phyloP scores from a whole-genome alignment of 2,113 vertebrate genomes.

The Tragelaphus strepsiceros region DNA sequence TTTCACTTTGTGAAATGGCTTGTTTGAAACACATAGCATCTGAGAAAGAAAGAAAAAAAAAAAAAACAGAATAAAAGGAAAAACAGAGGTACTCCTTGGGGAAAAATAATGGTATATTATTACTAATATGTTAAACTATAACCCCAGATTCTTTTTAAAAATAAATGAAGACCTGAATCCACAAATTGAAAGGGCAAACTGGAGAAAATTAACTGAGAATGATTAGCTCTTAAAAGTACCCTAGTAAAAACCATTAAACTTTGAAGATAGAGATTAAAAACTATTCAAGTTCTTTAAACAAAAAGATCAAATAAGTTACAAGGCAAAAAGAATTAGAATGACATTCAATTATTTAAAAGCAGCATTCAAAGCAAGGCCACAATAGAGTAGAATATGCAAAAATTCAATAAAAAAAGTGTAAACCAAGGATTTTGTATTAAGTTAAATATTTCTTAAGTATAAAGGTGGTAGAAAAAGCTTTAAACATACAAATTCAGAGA shows the following conservation, averaged over 20 bases:
- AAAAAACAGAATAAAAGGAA: not conserved
- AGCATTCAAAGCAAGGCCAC: not conserved
- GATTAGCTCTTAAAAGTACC: not conserved
- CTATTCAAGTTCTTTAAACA: not conserved
- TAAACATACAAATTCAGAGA: not conserved
- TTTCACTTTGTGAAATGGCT: not conserved
- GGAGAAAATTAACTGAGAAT: not conserved
- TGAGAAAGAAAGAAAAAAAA: not conserved
- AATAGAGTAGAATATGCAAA: not conserved
- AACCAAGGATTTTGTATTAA: not conserved
- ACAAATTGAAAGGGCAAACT: not conserved
- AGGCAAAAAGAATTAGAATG: not conserved
- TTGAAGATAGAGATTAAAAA: not conserved
- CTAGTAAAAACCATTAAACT: conserved; percentile 1
- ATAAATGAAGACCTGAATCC: not conserved
- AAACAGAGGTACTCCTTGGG: not conserved
- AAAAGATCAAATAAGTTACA: conserved; percentile 10
- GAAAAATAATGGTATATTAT: not conserved
- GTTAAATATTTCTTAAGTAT: not conserved
- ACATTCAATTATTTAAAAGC: not conserved
- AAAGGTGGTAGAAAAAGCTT: not conserved
- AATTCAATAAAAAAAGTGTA: not conserved
- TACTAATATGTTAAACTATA: not conserved
- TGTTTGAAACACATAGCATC: not conserved
- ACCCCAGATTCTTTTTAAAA: not conserved